Percentiles rank a stretch among this genome's conserved stretches.
phyloP scores from a whole-genome alignment of 1,140 invertebrate genomes.

The Bombus consobrinus region DNA sequence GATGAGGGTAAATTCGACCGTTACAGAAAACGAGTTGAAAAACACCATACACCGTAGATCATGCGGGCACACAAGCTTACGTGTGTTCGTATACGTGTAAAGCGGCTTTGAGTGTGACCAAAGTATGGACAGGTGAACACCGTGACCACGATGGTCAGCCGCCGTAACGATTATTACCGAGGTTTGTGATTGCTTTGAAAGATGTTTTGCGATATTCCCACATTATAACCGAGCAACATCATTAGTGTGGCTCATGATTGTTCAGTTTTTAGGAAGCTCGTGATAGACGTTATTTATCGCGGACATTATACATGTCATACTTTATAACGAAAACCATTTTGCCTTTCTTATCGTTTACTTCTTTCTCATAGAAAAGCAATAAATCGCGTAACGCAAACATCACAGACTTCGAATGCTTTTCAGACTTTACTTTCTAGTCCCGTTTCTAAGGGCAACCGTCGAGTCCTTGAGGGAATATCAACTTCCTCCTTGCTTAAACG shows the following conservation, averaged over 20 bases:
- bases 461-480: slow-evolving; percentile 42
- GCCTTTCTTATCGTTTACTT: neutral
- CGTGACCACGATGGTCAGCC: slow-evolving; percentile 72
- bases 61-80: slow-evolving; percentile 69
- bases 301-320: neutral
- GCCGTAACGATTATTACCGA: slow-evolving; percentile 73
- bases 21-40: slow-evolving; percentile 73
- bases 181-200: slow-evolving; percentile 67
- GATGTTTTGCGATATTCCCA: slow-evolving; percentile 61
- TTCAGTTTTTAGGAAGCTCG: neutral
- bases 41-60: slow-evolving; percentile 54
- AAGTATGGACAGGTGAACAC: slow-evolving; percentile 73
- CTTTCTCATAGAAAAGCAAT: too few species aligned
- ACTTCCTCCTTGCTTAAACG: slow-evolving; percentile 61
- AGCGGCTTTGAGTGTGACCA: neutral
- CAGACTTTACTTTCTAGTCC: neutral
- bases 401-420: neutral
- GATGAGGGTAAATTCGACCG: slow-evolving; percentile 79
- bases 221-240: neutral
- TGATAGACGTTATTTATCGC: neutral
- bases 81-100: slow-evolving; percentile 14
- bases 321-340: too few species aligned
- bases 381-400: neutral
- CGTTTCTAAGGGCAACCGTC: neutral
- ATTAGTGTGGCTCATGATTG: neutral